Evolutionary conservation across 2,797 vertebrate genomes (phyloP), one percentile per base, ranked within the genome.

Genomic region (Amazonetta brasiliensis): DNA sequence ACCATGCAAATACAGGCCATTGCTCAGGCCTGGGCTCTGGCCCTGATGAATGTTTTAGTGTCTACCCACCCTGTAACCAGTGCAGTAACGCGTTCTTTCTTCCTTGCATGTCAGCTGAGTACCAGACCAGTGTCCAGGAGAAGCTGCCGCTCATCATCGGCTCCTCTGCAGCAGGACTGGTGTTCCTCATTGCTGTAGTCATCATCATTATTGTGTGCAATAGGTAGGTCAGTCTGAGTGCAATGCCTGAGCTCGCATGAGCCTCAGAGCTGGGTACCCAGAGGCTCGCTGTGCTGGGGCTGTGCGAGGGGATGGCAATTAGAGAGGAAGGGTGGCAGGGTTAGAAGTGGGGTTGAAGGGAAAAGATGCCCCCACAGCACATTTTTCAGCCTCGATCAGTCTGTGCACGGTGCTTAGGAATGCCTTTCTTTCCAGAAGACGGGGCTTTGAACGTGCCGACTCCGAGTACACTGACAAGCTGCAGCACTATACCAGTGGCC

Each of bases 61-160:
- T 60, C 15, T 22, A 3, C 31, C 9, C 41, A 3, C 39, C 6
- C 46, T 2, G 2, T 37, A 26, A 26, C 39, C 1, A 0, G 54
- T 19, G 60, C 31, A 16, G 7, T 91, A 77, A 92, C 55, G 31
- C 5, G 0, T 50, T 77, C 14, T 31, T 16, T 9, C 50, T 21
- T 35, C 31, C 63, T 81, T 22, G 4, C 2, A 0, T 81, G 35
- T 48, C 96, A 99, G 99, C 98, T 1, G 99, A 99, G 95, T 99
- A 99, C 97, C 99, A 99, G 98, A 99, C 99, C 87, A 99, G 99
- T 46, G 98, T 99, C 94, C 99, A 99, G 97, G 99, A 99, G 98
- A 99, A 99, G 96, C 98, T 99, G 72, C 99, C 99, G 0, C 99
- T 99, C 90, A 99, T 99, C 97, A 99, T 99, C 0, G 99, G 99